These are phyloP conservation scores for Cheirogaleus major DNA, from an alignment of 2,797 vertebrate genomes.

Conservation along the genomic window DNA sequence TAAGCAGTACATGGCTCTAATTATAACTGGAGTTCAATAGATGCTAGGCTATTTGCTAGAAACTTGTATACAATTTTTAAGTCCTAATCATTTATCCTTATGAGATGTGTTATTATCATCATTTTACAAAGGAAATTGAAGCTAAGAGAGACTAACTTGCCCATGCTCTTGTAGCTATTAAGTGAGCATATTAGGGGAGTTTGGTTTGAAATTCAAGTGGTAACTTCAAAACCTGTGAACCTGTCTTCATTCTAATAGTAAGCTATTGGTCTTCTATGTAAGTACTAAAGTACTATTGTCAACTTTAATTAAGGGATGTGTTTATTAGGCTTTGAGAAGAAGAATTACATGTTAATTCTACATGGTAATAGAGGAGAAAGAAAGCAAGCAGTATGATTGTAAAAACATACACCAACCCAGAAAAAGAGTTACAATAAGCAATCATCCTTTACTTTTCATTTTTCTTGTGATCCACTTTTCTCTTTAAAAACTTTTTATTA, in stretches of 20 bases:
- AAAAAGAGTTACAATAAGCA: not conserved
- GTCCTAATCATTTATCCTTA: not conserved
- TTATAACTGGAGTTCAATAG: not conserved
- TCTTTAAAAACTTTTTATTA: not conserved
- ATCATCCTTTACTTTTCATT: not conserved
- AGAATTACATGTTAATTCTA: not conserved
- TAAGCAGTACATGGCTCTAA: not conserved
- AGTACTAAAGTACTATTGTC: not conserved
- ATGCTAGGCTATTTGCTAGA: not conserved
- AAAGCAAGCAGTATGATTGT: not conserved
- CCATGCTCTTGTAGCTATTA: not conserved
- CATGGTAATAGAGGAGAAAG: not conserved
- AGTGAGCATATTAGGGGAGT: not conserved
- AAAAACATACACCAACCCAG: not conserved
- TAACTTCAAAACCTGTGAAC: conserved; percentile 3
- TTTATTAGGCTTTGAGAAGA: not conserved
- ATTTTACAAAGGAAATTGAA: not conserved
- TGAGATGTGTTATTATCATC: not conserved
- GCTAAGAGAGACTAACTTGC: not conserved
- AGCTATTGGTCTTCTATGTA: not conserved
- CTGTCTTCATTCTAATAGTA: not conserved
- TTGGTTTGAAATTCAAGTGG: not conserved
- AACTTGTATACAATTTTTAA: not conserved
- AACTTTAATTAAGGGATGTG: not conserved
- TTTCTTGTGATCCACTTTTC: not conserved